Conservation (phyloP, 2,113 vertebrate genomes). For the Origma solitaria region DNA sequence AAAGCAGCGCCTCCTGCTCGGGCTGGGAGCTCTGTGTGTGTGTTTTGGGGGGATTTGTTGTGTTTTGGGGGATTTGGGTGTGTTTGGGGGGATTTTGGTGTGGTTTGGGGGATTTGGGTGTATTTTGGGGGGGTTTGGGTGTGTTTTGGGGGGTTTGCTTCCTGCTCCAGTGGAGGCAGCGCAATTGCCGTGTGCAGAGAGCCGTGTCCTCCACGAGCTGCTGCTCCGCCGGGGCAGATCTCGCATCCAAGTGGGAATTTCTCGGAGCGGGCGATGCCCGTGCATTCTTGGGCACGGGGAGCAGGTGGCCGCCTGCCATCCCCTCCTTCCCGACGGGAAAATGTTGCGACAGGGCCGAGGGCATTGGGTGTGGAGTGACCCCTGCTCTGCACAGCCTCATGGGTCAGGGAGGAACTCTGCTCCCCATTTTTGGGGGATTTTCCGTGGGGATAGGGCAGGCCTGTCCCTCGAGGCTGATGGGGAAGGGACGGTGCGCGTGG, state of each 20-base stretch:
- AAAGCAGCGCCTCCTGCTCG: not conserved
- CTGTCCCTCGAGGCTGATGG: not conserved
- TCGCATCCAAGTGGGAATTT: not conserved
- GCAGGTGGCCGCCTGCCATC: not conserved
- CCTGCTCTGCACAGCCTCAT: not conserved
- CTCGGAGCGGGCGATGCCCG: accelerated
- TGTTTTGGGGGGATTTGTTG: not conserved
- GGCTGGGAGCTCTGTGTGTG: not conserved
- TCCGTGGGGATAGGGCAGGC: not conserved
- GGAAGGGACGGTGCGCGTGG: not conserved
- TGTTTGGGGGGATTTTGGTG: too few relatives aligned
- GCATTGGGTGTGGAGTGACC: not conserved
- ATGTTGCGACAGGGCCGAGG: accelerated
- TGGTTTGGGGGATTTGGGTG: too few relatives aligned
- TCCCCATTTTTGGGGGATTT: not conserved
- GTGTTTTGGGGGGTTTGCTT: not conserved
- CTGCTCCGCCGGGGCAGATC: not conserved
- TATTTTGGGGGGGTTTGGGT: too few relatives aligned
- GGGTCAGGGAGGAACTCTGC: not conserved
- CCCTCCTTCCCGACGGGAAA: not conserved
- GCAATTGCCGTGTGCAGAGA: accelerated
- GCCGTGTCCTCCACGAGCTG: accelerated
- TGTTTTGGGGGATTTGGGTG: not conserved
- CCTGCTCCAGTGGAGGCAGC: not conserved
- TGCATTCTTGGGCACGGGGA: not conserved